Percentiles rank a stretch among this genome's conserved stretches.
Conservation (phyloP, 2,797 vertebrate genomes). For the Eulemur mongoz region DNA sequence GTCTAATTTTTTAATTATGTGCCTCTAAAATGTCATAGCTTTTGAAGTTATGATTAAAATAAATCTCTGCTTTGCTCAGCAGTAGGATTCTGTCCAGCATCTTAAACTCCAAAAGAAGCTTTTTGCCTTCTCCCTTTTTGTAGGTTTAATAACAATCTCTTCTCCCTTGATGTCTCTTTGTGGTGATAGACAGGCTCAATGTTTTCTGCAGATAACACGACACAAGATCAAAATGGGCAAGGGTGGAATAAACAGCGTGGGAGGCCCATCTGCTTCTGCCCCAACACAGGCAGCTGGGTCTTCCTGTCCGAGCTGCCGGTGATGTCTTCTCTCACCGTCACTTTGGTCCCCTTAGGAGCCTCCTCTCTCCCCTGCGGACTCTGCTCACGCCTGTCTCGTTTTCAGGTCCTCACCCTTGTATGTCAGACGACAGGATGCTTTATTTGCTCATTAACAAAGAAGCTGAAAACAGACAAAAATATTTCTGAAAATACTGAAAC, state of each 20-base stretch:
- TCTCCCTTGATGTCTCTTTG: slow-evolving; percentile 46
- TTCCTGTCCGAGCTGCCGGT: slow-evolving; percentile 82
- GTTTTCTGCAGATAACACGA: slow-evolving; percentile 74
- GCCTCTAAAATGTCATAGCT: background rate
- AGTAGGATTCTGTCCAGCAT: slow-evolving; percentile 34
- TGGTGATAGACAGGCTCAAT: slow-evolving; percentile 59
- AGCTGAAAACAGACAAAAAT: slow-evolving; percentile 26
- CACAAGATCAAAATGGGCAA: slow-evolving; percentile 65
- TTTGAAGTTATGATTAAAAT: slow-evolving; percentile 60
- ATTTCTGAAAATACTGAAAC: slow-evolving; percentile 41
- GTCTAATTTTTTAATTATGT: slow-evolving; percentile 36
- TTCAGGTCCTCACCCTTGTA: slow-evolving; percentile 53
- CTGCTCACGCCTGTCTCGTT: slow-evolving; percentile 55
- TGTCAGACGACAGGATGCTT: slow-evolving; percentile 73
- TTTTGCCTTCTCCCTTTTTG: background rate
- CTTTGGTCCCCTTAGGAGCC: slow-evolving; percentile 83
- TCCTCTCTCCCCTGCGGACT: slow-evolving; percentile 69
- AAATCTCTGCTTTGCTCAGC: slow-evolving; percentile 40
- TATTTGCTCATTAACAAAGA: slow-evolving; percentile 71
- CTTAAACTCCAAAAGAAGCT: background rate
- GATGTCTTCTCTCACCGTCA: slow-evolving; percentile 84
- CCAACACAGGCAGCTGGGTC: background rate
- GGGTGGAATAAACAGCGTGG: slow-evolving; percentile 80
- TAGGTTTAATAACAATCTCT: slow-evolving; percentile 46
- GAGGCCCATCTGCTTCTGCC: slow-evolving; percentile 78